Evolutionary conservation across 2,888 invertebrate species (phyloP), one percentile per base, ranked within the genome.

Genomic region (Smittia aterrima): DNA sequence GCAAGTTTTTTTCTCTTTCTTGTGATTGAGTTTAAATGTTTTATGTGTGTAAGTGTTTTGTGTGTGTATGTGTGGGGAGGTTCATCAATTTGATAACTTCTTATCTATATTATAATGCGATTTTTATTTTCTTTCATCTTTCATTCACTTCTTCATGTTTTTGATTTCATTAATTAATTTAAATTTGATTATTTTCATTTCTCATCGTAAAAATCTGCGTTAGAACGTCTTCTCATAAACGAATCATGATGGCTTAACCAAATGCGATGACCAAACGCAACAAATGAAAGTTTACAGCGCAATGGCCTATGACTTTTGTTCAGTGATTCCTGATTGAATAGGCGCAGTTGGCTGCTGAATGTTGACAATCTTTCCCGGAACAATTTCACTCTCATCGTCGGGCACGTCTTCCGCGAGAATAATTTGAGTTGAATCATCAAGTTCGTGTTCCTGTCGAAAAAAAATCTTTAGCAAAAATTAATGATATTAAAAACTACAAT

Each of bases 221-320:
- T 18, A 58, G 58, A 58, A 58, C 22, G 13, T 20, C 3, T 64
- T 64, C 22, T 47, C 24, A 58, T 6, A 25, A 27, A 64, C 16
- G 64, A 64, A 64, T 6, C 27, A 25, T 64, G 25, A 27, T 25
- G 25, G 27, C 64, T 27, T 2, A 64, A 27, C 22, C 64, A 64
- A 64, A 64, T 64, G 64, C 64, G 25, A 64, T 64, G 64, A 64
- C 18, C 22, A 58, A 58, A 22, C 58, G 58, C 58, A 58, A 9
- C 2, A 47, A 47, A 47, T 47, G 16, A 16, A 47, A 38, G 2
- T 47, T 27, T 64, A 27, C 27, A 25, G 18, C 64, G 64, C 67
- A 38, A 24, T 66, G 32, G 20, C 67, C 67, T 70, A 70, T 70
- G 70, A 70, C 27, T 53, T 70, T 54, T 70, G 70, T 16, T 68